A percentile compares a stretch with the other conserved stretches of the same genome.
Conservation (phyloP, 2,113 vertebrate species). For the Zosterops hypoxanthus region DNA sequence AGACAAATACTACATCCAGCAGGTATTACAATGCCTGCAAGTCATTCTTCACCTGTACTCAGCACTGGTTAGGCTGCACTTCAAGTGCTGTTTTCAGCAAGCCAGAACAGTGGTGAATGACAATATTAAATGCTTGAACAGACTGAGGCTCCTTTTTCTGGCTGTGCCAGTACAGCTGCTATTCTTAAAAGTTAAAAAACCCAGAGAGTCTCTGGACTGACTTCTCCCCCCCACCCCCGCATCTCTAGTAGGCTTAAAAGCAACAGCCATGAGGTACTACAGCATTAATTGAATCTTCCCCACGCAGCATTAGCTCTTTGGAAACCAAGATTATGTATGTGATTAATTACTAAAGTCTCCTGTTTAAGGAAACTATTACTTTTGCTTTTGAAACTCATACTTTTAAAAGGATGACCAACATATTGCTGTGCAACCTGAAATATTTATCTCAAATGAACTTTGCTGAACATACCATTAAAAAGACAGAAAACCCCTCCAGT, state of each 20-base stretch:
- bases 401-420: background rate
- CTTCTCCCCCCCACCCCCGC: no score
- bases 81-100: background rate
- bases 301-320: background rate
- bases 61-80: background rate
- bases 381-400: background rate
- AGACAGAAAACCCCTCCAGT: conserved; percentile 45
- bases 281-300: background rate
- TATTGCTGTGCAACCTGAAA: background rate
- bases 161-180: background rate
- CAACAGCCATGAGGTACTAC: background rate
- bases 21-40: background rate
- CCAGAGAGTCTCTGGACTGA: background rate
- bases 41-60: background rate
- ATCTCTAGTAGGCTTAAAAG: background rate
- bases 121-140: background rate
- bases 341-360: background rate
- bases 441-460: conserved; percentile 62
- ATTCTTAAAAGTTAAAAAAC: background rate
- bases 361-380: background rate
- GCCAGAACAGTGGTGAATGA: background rate
- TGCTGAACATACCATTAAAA: conserved; percentile 50
- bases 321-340: background rate
- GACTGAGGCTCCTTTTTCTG: background rate
- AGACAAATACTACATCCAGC: background rate